phyloP scores from a whole-genome alignment of 2,888 invertebrate genomes.

The Leptarthrus brevirostris region DNA sequence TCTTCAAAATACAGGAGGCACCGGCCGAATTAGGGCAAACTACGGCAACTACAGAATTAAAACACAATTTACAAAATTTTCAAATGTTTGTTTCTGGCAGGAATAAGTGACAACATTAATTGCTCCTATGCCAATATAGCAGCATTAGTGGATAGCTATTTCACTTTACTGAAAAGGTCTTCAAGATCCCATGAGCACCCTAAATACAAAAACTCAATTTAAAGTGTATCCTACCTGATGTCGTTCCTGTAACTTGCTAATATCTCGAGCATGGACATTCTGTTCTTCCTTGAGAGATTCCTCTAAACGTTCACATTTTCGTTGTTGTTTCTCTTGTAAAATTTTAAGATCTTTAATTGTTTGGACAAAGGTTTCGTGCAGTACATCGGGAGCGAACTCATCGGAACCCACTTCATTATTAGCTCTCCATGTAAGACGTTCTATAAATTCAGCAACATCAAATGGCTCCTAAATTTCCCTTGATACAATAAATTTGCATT shows the following conservation, averaged over 20 bases:
- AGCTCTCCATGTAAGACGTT: constrained; percentile 93
- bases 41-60: too few relatives aligned
- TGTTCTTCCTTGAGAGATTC: constrained; percentile 87
- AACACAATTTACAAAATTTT: too few relatives aligned
- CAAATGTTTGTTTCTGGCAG: too few relatives aligned
- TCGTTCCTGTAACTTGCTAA: constrained; percentile 84
- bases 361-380: constrained; percentile 92
- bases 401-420: constrained; percentile 79
- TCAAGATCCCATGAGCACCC: too few relatives aligned
- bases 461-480: constrained; percentile 84
- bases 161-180: too few relatives aligned
- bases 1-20: too few relatives aligned
- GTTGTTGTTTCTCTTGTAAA: constrained; percentile 85
- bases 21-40: too few relatives aligned
- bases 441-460: constrained; percentile 97
- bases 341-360: constrained; percentile 86
- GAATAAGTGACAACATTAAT: too few relatives aligned
- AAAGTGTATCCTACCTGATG: constrained; percentile 87
- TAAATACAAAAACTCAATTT: too few relatives aligned
- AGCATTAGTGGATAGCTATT: too few relatives aligned
- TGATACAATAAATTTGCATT: too few relatives aligned
- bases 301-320: constrained; percentile 87
- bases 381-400: constrained; percentile 85
- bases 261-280: constrained; percentile 81
- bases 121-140: too few relatives aligned